These are phyloP conservation scores for Vanessa atalanta DNA, from an alignment of 1,140 invertebrate genomes.

Conservation along the genomic window DNA sequence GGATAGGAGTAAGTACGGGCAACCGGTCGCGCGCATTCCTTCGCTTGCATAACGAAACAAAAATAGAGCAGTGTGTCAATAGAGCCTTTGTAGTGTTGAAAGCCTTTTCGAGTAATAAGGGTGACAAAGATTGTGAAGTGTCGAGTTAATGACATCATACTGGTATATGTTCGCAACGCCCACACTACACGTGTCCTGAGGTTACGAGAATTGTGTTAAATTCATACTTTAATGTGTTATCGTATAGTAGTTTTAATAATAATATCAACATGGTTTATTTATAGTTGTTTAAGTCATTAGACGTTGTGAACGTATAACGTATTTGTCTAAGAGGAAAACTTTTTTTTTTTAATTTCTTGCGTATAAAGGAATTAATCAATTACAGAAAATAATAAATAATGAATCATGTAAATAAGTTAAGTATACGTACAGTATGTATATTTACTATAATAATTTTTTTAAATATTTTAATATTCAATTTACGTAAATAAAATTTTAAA, in stretches of 20 bases:
- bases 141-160: conserved; percentile 73
- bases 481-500: no score
- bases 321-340: no score
- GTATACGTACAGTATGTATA: no score
- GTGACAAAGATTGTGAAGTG: conserved; percentile 62
- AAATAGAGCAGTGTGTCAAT: conserved; percentile 62
- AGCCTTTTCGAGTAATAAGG: conserved; percentile 50
- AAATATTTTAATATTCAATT: no score
- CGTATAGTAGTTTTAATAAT: not conserved
- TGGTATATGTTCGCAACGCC: conserved; percentile 65
- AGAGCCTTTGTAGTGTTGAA: conserved; percentile 41
- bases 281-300: no score
- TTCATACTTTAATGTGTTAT: conserved; percentile 6
- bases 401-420: no score
- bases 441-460: no score
- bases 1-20: conserved; percentile 42
- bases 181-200: conserved; percentile 69
- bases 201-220: conserved; percentile 53
- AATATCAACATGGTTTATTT: not conserved
- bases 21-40: conserved; percentile 38
- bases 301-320: no score
- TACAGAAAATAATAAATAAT: no score
- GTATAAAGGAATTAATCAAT: no score
- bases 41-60: conserved; percentile 54
- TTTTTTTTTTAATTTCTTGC: no score